Evolutionary conservation across 1,140 invertebrate species (phyloP).

Genomic region (Ostrea denselamellosa): DNA sequence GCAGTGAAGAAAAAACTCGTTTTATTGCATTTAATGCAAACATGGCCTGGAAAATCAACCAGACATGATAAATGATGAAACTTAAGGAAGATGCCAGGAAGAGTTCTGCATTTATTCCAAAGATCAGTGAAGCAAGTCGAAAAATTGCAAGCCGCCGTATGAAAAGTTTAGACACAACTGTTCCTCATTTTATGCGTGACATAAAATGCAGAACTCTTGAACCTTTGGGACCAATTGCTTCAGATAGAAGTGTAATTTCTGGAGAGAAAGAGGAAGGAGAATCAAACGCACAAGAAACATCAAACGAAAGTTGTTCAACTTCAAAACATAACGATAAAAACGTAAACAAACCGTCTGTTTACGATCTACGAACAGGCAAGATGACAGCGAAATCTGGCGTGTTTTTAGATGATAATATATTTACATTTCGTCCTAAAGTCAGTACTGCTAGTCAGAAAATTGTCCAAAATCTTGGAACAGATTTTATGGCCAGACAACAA

Average conservation of each 20-base stretch:
- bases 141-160: conserved; percentile 64
- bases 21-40: conserved; percentile 52
- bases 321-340: conserved; percentile 44
- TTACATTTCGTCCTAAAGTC: conserved; percentile 75
- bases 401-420: conserved; percentile 69
- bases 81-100: conserved; percentile 61
- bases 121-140: conserved; percentile 70
- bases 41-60: conserved; percentile 44
- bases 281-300: conserved; percentile 17
- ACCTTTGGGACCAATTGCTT: conserved; percentile 61
- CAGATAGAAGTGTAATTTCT: conserved; percentile 20
- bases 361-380: conserved; percentile 47
- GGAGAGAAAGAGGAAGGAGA: conserved; percentile 22
- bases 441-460: conserved; percentile 73
- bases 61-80: conserved; percentile 70
- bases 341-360: conserved; percentile 15
- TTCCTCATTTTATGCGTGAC: conserved; percentile 70
- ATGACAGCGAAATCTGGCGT: conserved; percentile 59
- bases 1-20: conserved; percentile 38
- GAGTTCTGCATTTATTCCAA: conserved; percentile 65
- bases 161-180: conserved; percentile 48
- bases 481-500: conserved; percentile 76
- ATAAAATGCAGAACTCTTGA: conserved; percentile 62
- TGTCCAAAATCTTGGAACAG: conserved; percentile 73
- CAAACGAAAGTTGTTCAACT: neutral